These are phyloP conservation scores for Dromas ardeola DNA, from an alignment of 2,113 vertebrate species.

Conservation along the genomic window DNA sequence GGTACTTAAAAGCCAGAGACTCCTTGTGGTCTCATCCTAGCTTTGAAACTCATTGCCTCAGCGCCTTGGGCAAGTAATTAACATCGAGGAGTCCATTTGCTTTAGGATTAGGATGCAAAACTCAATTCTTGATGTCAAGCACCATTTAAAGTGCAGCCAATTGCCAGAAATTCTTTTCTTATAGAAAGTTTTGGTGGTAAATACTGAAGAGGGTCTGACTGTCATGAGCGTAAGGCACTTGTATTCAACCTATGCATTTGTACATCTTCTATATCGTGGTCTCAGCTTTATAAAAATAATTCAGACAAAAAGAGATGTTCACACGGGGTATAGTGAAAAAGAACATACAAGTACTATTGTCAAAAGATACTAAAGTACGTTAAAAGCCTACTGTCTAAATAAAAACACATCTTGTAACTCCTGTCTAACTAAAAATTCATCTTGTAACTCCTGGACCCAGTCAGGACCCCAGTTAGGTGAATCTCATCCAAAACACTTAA, in stretches of 20 bases:
- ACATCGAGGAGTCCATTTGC: constrained; percentile 3
- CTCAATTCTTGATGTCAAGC: not conserved
- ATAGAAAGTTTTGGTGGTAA: not conserved
- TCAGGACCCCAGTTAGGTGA: not conserved
- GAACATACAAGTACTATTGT: not conserved
- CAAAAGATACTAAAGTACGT: not conserved
- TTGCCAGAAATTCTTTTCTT: not conserved
- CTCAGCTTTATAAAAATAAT: not conserved
- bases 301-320: not conserved
- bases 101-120: constrained; percentile 39
- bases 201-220: not conserved
- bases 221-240: not conserved
- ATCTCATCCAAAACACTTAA: not conserved
- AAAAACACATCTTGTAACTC: not conserved
- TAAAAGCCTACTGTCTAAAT: not conserved
- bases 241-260: not conserved
- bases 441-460: not conserved
- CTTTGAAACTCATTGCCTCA: not conserved
- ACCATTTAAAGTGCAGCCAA: not conserved
- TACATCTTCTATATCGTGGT: not conserved
- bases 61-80: not conserved
- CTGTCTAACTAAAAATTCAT: not conserved
- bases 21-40: not conserved
- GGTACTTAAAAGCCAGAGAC: not conserved
- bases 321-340: not conserved